Conservation (phyloP, 2,888 invertebrate genomes). For the Limnephilus lunatus region DNA sequence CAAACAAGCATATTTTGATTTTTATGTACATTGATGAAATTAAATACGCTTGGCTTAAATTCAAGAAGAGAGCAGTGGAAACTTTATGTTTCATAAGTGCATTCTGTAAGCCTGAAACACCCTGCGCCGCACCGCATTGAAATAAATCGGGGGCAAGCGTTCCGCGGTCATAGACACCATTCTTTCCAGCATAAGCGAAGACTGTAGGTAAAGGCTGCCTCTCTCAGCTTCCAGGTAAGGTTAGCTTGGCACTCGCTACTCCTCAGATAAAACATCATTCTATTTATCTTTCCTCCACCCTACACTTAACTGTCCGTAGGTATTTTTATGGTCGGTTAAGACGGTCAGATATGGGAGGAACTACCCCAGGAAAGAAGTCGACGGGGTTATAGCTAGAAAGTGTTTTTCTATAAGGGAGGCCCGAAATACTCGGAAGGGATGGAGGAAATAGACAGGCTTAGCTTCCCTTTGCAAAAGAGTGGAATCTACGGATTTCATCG, state of each 20-base stretch:
- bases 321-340: slow-evolving; percentile 66
- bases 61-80: neutral
- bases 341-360: slow-evolving; percentile 55
- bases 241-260: neutral
- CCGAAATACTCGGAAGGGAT: slow-evolving; percentile 34
- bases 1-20: too few relatives aligned
- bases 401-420: slow-evolving; percentile 52
- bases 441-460: slow-evolving; percentile 39
- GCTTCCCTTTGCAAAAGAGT: slow-evolving; percentile 24
- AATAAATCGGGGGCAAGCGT: slow-evolving; percentile 50
- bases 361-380: slow-evolving; percentile 36
- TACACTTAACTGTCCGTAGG: slow-evolving; percentile 63
- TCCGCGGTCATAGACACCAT: slow-evolving; percentile 50
- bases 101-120: neutral
- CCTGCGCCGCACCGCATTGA: neutral
- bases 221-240: slow-evolving; percentile 16
- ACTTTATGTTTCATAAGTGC: neutral
- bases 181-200: neutral
- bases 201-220: neutral
- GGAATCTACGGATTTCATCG: slow-evolving; percentile 26
- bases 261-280: slow-evolving; percentile 61
- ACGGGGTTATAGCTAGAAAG: slow-evolving; percentile 52
- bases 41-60: neutral
- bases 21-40: too few relatives aligned
- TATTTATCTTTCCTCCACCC: slow-evolving; percentile 62